These are phyloP conservation scores for Drosophila mayaguana DNA, from an alignment of 2,888 invertebrate species.

Conservation along the genomic window DNA sequence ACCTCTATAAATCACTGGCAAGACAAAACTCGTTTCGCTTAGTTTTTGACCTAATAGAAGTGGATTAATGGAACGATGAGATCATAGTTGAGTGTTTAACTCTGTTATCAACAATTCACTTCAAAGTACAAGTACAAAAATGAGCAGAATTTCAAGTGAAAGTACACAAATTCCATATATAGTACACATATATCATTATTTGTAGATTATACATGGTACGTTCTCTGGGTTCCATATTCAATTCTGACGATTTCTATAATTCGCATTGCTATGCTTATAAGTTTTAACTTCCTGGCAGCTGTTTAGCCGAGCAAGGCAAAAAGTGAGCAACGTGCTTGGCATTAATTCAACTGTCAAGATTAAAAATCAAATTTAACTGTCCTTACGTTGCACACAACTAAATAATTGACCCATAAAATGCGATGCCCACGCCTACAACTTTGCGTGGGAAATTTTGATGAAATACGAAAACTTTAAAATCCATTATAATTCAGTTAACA, in stretches of 20 bases:
- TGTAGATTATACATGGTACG: slow-evolving; percentile 10
- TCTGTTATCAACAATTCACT: slow-evolving; percentile 33
- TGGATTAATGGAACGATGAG: slow-evolving; percentile 12
- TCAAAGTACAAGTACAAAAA: slow-evolving; percentile 17
- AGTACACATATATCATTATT: background rate
- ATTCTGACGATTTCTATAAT: background rate
- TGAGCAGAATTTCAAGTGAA: slow-evolving; percentile 29
- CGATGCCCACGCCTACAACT: slow-evolving; percentile 12
- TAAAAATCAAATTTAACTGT: background rate
- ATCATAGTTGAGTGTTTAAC: slow-evolving; percentile 7
- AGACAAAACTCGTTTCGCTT: slow-evolving; percentile 25
- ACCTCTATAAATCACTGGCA: background rate
- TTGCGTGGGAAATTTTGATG: slow-evolving; percentile 45
- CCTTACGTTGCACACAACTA: slow-evolving; percentile 10
- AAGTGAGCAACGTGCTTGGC: slow-evolving; percentile 38
- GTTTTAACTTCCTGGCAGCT: slow-evolving; percentile 8
- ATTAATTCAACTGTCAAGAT: slow-evolving; percentile 15
- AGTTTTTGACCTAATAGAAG: slow-evolving; percentile 14
- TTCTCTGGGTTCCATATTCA: slow-evolving; percentile 8
- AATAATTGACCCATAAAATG: slow-evolving; percentile 29
- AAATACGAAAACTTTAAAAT: background rate
- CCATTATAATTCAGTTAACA: background rate
- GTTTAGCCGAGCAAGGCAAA: slow-evolving; percentile 9
- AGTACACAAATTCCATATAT: slow-evolving; percentile 2
- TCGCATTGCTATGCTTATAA: slow-evolving; percentile 1